These are phyloP conservation scores for Naso thynnoides DNA, from an alignment of 2,797 vertebrate species.

Conservation along the genomic window DNA sequence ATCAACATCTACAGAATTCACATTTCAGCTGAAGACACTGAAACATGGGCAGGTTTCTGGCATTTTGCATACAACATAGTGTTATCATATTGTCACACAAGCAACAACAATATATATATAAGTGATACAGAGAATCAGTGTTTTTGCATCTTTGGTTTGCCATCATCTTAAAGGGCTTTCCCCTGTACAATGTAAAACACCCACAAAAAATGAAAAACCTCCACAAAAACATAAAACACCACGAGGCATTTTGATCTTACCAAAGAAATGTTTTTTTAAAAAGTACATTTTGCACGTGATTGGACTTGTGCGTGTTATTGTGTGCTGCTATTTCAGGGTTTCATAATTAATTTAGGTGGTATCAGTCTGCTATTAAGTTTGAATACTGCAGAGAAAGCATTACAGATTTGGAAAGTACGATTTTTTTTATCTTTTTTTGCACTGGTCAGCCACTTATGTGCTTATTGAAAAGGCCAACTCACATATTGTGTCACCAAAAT, in stretches of 20 bases:
- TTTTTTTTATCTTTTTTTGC: constrained; percentile 20
- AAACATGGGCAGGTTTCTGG: background rate
- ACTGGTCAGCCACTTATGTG: constrained; percentile 28
- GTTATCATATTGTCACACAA: background rate
- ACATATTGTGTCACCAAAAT: background rate
- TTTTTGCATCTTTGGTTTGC: constrained; percentile 25
- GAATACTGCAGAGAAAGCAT: constrained; percentile 5
- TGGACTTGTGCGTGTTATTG: background rate
- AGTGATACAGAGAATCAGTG: background rate
- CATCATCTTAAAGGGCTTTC: background rate
- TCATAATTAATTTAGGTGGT: background rate
- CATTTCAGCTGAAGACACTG: background rate
- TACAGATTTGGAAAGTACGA: background rate
- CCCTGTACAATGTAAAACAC: constrained; percentile 17
- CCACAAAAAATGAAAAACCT: background rate
- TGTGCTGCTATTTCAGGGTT: background rate
- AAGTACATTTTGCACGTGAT: background rate
- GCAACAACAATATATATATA: background rate
- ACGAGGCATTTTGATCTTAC: background rate
- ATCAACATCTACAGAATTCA: background rate
- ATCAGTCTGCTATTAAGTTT: background rate
- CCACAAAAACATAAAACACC: background rate
- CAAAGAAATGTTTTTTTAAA: background rate
- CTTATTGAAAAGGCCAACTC: background rate
- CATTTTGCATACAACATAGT: background rate